These are phyloP conservation scores for Malthinus seriepunctatus DNA, from an alignment of 2,888 invertebrate species.

Conservation along the genomic window DNA sequence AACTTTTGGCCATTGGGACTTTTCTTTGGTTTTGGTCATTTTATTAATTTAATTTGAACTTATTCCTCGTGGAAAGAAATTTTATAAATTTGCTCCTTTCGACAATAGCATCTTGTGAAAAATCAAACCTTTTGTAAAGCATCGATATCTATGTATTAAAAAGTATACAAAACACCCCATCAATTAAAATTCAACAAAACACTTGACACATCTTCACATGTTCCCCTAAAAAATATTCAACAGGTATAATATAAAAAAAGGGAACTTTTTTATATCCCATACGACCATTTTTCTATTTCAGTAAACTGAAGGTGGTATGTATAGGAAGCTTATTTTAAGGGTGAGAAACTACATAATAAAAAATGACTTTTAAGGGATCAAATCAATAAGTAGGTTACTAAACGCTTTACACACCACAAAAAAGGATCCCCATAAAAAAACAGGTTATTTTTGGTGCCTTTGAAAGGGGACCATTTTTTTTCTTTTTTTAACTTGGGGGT, in stretches of 20 bases:
- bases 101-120: too few species aligned
- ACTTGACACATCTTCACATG: conserved; percentile 35
- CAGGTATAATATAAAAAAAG: conserved; percentile 44
- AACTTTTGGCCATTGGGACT: too few species aligned
- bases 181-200: conserved; percentile 25
- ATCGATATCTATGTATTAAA: background rate
- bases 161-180: background rate
- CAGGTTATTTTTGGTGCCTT: conserved; percentile 29
- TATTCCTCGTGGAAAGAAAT: too few species aligned
- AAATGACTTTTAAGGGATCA: conserved; percentile 45
- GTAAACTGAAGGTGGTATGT: too few species aligned
- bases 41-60: too few species aligned
- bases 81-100: too few species aligned
- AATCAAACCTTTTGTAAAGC: too few species aligned
- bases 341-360: conserved; percentile 43
- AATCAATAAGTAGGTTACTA: conserved; percentile 48
- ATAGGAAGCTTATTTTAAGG: conserved; percentile 36
- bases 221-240: conserved; percentile 10
- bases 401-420: conserved; percentile 51
- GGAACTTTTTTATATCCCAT: conserved; percentile 36
- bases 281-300: conserved; percentile 16
- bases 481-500: conserved; percentile 11
- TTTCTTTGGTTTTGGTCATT: too few species aligned
- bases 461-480: conserved; percentile 6
- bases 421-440: conserved; percentile 45